Evolutionary conservation across 2,797 vertebrate genomes (phyloP).

Genomic region (Pogonophryne albipinna): DNA sequence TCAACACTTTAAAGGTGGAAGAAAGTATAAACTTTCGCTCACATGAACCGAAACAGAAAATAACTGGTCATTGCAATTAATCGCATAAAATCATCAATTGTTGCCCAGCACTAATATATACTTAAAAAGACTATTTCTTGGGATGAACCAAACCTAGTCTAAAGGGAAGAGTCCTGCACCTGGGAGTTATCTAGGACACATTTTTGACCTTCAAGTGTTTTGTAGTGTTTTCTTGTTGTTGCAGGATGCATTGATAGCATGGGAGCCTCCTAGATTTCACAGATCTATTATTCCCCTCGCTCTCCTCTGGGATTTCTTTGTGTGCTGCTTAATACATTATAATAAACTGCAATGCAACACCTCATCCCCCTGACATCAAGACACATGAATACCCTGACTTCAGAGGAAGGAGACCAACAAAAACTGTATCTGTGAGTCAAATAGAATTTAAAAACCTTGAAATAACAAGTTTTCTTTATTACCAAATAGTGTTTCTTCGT

Average conservation of each 20-base stretch:
- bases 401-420: constrained; percentile 24
- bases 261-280: constrained; percentile 37
- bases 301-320: constrained; percentile 45
- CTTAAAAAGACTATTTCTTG: too few relatives aligned
- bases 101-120: too few relatives aligned
- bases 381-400: constrained; percentile 2
- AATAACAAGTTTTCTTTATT: constrained; percentile 42
- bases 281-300: constrained; percentile 44
- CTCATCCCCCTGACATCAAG: constrained; percentile 5
- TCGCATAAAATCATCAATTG: too few relatives aligned
- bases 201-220: too few relatives aligned
- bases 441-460: constrained; percentile 12
- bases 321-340: constrained; percentile 26
- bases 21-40: too few relatives aligned
- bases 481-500: constrained; percentile 31
- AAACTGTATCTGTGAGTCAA: constrained; percentile 30
- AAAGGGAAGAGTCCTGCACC: too few relatives aligned
- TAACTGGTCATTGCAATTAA: too few relatives aligned
- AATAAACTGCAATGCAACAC: constrained; percentile 13
- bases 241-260: constrained; percentile 23
- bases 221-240: constrained; percentile 17
- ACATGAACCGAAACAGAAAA: too few relatives aligned
- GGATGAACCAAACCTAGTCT: too few relatives aligned
- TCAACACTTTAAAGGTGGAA: too few relatives aligned
- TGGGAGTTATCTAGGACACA: too few relatives aligned